Base-by-base conservation (phyloP, 2,797 vertebrate genomes). In the Odontamblyopus lacepedii region DNA sequence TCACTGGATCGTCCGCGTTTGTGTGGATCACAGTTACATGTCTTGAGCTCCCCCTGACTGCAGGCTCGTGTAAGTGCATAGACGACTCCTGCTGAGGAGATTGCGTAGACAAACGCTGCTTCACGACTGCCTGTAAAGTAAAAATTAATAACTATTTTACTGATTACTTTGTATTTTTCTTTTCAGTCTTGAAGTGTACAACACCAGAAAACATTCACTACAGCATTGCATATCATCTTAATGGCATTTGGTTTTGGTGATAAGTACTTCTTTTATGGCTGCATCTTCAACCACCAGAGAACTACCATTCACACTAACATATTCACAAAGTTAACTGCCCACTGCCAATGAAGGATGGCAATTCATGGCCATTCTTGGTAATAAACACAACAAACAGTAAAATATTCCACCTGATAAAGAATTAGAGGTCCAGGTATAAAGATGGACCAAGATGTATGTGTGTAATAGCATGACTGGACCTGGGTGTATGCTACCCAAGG, bases 1-100 rank as follows among this genome's bases (percentile, higher is more conserved):
- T 99, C 97, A 41, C 83, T 94, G 29, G 92, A 83, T 53, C 95
- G 94, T 59, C 97, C 98, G 1, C 96, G 95, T 82, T 97, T 98
- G 35, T 95, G 96, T 0, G 97, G 96, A 88, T 99, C 97, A 26
- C 98, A 99, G 92, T 94, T 94, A 61, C 98, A 99, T 0, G 88
- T 93, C 85, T 96, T 98, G 68, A 99, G 95, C 83, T 99, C 97
- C 0, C 98, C 98, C 75, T 99, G 98, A 91, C 98, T 98, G 90
- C 98, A 99, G 13, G 96, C 97, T 0, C 96, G 94, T 0, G 98
- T 98, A 50, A 99, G 96, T 19, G 97, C 97, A 0, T 98, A 98
- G 67, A 99, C 97, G 68, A 99, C 97, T 8, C 98, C 98, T 0
- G 98, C 98, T 0, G 98, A 99, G 32, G 98, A 99, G 90, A 99